These are phyloP conservation scores for Heliopora coerulea DNA, from an alignment of 92 coral and sea anemone genomes.

Conservation along the genomic window DNA sequence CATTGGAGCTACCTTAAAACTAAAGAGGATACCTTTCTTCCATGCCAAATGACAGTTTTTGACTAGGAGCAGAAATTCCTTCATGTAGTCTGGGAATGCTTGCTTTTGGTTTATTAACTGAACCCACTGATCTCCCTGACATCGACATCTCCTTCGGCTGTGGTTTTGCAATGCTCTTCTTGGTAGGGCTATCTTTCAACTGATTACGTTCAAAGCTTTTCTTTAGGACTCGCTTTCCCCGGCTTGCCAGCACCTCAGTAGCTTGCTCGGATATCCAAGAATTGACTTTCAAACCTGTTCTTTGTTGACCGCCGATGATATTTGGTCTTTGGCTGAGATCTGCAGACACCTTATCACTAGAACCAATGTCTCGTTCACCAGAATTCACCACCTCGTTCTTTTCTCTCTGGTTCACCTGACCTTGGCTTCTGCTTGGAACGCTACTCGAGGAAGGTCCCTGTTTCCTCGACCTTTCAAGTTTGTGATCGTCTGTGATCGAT, in stretches of 20 bases:
- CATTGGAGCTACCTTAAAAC: no score
- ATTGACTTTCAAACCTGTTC: conserved; percentile 64
- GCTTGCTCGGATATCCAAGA: conserved; percentile 99
- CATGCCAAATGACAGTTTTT: not conserved
- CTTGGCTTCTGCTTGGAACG: conserved; percentile 53
- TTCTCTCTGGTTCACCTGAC: conserved; percentile 33
- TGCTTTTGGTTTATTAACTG: conserved; percentile 16
- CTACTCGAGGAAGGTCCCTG: conserved; percentile 26
- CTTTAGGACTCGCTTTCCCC: conserved; percentile 75
- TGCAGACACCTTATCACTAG: conserved; percentile 39
- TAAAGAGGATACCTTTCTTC: conserved; percentile 12
- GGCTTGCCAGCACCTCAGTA: conserved; percentile 66
- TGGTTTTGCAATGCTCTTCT: conserved; percentile 27
- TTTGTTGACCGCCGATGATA: conserved; percentile 4
- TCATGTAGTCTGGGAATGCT: conserved; percentile 1
- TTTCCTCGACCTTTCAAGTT: conserved; percentile 51
- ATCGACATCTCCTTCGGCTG: not conserved
- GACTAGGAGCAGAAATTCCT: not conserved
- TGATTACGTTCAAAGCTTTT: conserved; percentile 27
- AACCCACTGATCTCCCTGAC: not conserved
- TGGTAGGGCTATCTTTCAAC: not conserved
- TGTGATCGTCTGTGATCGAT: conserved; percentile 80
- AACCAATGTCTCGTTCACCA: conserved; percentile 1
- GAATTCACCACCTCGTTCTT: conserved; percentile 1
- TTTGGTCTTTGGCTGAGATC: conserved; percentile 10